These are phyloP conservation scores for Centrocercus urophasianus DNA, from an alignment of 2,113 vertebrate genomes.

Conservation along the genomic window DNA sequence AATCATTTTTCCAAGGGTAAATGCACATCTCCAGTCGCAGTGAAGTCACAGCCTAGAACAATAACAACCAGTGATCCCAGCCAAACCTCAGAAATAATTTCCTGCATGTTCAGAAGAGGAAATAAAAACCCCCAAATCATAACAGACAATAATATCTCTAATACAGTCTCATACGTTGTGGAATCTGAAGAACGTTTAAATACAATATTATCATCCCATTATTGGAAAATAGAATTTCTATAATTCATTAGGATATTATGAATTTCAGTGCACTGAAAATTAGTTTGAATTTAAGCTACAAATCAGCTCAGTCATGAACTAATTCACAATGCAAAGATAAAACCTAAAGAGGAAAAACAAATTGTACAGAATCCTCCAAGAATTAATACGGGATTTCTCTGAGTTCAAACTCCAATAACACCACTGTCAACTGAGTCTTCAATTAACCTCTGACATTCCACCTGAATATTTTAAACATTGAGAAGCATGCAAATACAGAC, in stretches of 20 bases:
- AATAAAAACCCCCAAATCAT: neutral
- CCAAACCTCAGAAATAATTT: neutral
- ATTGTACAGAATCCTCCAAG: neutral
- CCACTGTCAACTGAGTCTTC: constrained; percentile 22
- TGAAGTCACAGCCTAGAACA: neutral
- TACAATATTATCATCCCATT: neutral
- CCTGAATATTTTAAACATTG: constrained; percentile 40
- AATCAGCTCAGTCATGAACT: neutral
- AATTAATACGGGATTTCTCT: constrained; percentile 43
- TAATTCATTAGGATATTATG: neutral
- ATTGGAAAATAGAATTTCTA: neutral
- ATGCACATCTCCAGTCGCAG: neutral
- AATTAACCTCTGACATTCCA: constrained; percentile 67
- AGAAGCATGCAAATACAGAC: constrained; percentile 54
- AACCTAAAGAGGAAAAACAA: constrained; percentile 33
- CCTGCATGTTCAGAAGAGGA: neutral
- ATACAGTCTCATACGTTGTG: neutral
- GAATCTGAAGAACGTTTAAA: neutral
- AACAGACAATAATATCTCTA: neutral
- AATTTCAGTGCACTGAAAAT: neutral
- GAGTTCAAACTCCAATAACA: constrained; percentile 49
- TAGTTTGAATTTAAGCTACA: constrained; percentile 7
- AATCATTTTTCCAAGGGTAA: neutral
- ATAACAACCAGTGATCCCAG: neutral
- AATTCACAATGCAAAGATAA: constrained; percentile 11